These are phyloP conservation scores for Apostichopus californicus DNA, from an alignment of 35 echinoderm and acorn worm species.

Conservation along the genomic window DNA sequence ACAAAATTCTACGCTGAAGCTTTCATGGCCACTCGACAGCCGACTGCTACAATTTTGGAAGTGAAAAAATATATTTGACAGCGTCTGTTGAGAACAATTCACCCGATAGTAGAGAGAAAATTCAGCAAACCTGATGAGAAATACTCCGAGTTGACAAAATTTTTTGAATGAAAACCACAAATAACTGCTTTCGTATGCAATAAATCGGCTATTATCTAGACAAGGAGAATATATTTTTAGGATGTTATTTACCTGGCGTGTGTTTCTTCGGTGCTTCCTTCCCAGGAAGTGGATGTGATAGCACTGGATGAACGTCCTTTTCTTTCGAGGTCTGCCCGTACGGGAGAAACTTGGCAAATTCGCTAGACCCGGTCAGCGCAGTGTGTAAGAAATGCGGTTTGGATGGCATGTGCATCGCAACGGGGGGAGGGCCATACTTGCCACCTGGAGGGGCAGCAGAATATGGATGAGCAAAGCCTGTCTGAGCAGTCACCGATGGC, in stretches of 20 bases:
- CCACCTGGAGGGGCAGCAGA: background rate
- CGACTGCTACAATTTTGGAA: too few species aligned
- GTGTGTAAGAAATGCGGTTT: constrained; percentile 29
- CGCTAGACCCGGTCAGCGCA: constrained; percentile 9
- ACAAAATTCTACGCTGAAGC: too few species aligned
- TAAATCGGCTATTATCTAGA: too few species aligned
- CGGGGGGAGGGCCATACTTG: background rate
- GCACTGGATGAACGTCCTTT: background rate
- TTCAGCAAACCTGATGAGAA: too few species aligned
- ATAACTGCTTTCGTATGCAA: too few species aligned
- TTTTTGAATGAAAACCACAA: too few species aligned
- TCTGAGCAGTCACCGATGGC: background rate
- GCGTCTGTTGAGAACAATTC: too few species aligned
- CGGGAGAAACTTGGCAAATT: background rate
- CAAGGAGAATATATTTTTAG: too few species aligned
- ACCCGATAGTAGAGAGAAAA: too few species aligned
- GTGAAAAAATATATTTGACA: too few species aligned
- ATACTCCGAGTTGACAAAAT: too few species aligned
- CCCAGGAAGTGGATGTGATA: background rate
- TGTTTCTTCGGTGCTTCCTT: background rate
- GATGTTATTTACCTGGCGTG: background rate
- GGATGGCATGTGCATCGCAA: background rate
- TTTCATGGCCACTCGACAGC: too few species aligned
- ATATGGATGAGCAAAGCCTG: background rate
- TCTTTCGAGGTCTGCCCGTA: background rate